These are phyloP conservation scores for Cerastoderma edule DNA, from an alignment of 2,888 invertebrate species.

Conservation along the genomic window DNA sequence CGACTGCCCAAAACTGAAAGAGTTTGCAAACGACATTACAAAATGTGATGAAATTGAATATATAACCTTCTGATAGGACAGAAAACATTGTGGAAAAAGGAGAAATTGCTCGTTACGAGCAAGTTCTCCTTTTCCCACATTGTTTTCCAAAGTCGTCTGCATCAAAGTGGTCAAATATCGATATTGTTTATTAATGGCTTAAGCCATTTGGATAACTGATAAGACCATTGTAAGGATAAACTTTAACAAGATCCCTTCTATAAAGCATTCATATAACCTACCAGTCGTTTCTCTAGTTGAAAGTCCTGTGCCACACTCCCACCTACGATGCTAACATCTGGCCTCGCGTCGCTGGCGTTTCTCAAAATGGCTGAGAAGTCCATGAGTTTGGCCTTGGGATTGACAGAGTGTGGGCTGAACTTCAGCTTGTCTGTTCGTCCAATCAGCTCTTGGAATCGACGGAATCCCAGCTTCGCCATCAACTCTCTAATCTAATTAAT, in stretches of 20 bases:
- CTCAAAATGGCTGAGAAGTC: constrained; percentile 94
- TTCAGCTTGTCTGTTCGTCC: constrained; percentile 84
- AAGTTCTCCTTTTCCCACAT: background rate
- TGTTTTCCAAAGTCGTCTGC: no score
- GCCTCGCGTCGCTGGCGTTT: constrained; percentile 94
- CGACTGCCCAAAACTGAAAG: no score
- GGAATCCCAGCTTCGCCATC: constrained; percentile 96
- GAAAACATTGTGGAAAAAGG: no score
- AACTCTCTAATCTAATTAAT: constrained; percentile 94
- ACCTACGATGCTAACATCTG: constrained; percentile 94
- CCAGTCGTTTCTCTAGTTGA: constrained; percentile 82
- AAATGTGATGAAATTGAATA: no score
- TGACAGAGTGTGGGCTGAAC: constrained; percentile 88
- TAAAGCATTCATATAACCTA: constrained; percentile 58
- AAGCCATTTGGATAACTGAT: no score
- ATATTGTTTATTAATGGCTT: no score
- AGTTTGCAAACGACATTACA: no score
- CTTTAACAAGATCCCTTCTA: background rate
- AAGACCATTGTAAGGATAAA: background rate
- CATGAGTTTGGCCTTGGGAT: constrained; percentile 92
- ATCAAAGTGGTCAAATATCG: no score
- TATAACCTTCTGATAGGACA: no score
- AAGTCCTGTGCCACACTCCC: constrained; percentile 91
- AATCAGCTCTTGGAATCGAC: constrained; percentile 94
- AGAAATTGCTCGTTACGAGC: background rate